Evolutionary conservation across 2,797 vertebrate genomes (phyloP), one percentile per base, ranked within the genome.

Genomic region (Enteromius treurensis): DNA sequence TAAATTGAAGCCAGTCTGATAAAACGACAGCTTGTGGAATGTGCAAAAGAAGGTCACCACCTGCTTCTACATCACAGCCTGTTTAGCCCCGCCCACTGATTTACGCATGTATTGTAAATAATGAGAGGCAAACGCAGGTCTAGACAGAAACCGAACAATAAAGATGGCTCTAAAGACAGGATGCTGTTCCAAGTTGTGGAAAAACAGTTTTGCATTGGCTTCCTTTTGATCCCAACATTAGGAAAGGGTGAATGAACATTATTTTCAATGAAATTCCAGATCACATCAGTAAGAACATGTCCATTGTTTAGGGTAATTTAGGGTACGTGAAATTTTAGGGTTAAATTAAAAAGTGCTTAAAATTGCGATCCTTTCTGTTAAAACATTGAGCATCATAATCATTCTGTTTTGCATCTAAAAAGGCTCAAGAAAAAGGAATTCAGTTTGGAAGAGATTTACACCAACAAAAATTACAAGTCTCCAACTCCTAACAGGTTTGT

Each of bases 361-460:
- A 11, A n/a, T 23, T 58, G 53, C 3, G 53, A 60, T 23, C 10
- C 1, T 58, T 58, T 23, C 4, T n/a, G n/a, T 58, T 58, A 58
- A 58, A 60, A 26, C 55, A 13, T 23, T 13, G n/a, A 23, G 23
- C 23, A 58, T 13, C n/a, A 23, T 23, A 53, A 32, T 29, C 21
- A 7, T 73, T 14, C 9, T 69, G 1, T 47, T 15, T 82, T 53
- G 0, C 84, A 91, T 85, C 15, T 82, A 91, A 91, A 80, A 87
- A 99, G 97, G 89, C 91, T 98, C 88, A 98, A 97, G 92, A 99
- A 99, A 91, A 98, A 97, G 85, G 97, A 97, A 88, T 99, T 98
- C 90, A 99, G 96, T 91, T 93, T 99, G 90, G 97, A 99, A 91
- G 97, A 99, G 93, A 99, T 99, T 88, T 99, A 99, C 87, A 98